Evolutionary conservation across 2,888 invertebrate genomes (phyloP), one percentile per base, ranked within the genome.

Genomic region (Melanotus villosus): DNA sequence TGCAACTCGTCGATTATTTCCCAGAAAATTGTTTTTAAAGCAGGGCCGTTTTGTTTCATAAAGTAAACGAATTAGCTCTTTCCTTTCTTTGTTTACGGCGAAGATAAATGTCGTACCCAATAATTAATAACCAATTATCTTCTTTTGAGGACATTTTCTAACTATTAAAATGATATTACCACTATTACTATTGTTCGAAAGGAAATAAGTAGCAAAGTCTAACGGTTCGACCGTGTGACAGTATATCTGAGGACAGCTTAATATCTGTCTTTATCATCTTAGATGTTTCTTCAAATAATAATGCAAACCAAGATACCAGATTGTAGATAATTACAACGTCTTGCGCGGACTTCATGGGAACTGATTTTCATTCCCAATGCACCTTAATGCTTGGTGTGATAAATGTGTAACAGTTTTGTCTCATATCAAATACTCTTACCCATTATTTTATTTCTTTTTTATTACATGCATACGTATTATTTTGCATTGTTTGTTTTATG

Each of bases 161-260:
- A 57, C 70, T 62, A 76, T 76, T 76, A 76, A 76, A 76, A 76
- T 66, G 70, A 71, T 75, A 76, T 76, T 75, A 74, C 67, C 64
- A 74, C 70, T 73, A 76, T 73, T 71, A 73, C 70, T 60, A 75
- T 72, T 73, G 74, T 74, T 73, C 62, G 69, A 68, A 69, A 72
- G 62, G 65, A 71, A 74, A 74, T 65, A 54, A 67, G 32, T 23
- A 56, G 56, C 62, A 62, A 68, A 67, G 56, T 54, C 52, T 73
- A 73, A 73, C 73, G 73, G 73, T 73, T 58, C 41, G 52, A 73
- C 73, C 73, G 73, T 73, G 73, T 70, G 73, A 73, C 73, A 60
- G 58, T 63, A 67, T 41, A 36, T 68, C 66, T 73, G 71, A 74
- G 70, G 76, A 76, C 75, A 74, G 59, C 65, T 72, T 76, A 76